phyloP scores from a whole-genome alignment of 1,140 invertebrate species.

The Planococcus citri region DNA sequence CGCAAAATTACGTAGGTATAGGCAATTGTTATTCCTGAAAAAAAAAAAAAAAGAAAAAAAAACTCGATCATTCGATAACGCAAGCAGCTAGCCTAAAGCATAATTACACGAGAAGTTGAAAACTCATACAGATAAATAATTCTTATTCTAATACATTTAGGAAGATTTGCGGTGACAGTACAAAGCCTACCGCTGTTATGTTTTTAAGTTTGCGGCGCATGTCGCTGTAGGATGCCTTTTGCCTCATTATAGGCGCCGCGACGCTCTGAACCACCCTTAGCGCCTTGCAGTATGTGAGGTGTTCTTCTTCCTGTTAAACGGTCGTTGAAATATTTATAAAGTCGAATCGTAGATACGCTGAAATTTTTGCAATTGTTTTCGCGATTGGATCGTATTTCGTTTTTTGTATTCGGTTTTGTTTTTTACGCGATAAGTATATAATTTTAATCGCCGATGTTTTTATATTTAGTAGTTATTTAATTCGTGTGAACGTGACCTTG shows the following conservation, averaged over 20 bases:
- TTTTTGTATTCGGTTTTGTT: not conserved
- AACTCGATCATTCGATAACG: not conserved
- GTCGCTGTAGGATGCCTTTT: not conserved
- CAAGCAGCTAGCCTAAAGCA: no score
- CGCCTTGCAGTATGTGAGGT: slow-evolving; percentile 16
- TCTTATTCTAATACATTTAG: slow-evolving; percentile 16
- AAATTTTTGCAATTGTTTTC: not conserved
- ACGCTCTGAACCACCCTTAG: slow-evolving; percentile 15
- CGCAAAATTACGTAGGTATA: no score
- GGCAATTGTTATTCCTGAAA: no score
- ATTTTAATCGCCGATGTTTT: not conserved
- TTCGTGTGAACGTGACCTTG: not conserved
- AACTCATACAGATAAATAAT: slow-evolving; percentile 11
- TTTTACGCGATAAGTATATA: no score
- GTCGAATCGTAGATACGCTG: not conserved
- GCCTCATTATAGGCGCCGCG: slow-evolving; percentile 12
- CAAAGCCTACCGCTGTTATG: slow-evolving; percentile 16
- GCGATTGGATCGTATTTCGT: not conserved
- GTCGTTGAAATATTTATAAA: slow-evolving; percentile 5
- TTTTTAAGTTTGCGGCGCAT: slow-evolving; percentile 16
- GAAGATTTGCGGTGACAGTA: slow-evolving; percentile 17
- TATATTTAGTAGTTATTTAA: not conserved
- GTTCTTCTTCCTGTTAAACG: slow-evolving; percentile 16
- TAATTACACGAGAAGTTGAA: not conserved
- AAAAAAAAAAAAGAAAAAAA: no score